Base-by-base conservation (phyloP, 2,797 vertebrate genomes). In the Natrix natrix region DNA sequence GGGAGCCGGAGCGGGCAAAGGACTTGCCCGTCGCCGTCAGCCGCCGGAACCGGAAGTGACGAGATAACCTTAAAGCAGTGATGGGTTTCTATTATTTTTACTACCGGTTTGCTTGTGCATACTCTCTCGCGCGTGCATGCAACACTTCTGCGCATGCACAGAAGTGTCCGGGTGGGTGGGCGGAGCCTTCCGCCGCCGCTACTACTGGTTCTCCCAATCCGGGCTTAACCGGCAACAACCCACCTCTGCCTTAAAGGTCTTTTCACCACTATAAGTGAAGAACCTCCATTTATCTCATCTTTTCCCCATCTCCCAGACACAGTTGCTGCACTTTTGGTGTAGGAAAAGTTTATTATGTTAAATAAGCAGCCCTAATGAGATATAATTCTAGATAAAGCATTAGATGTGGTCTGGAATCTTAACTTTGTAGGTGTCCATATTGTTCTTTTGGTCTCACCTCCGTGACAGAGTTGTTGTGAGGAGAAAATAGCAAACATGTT, bases 401-500 rank as follows among this genome's bases (percentile, higher is more conserved):
- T 92, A 52, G 92, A 54, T 16, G 54, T 55, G 54, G 61, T 28
- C 26, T 90, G 13, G 54, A 20, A 59, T 59, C 37, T 16, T 17
- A 52, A 74, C 13, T 87, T 28, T 4, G 22, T 89, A 52, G 88
- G 14, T 86, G 74, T 61, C 61, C 28, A 32, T 93, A 28, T 90
- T 37, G 4, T 13, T 24, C n/a, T 8, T 17, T 86, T 59, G 3
- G 57, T 57, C 69, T 78, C 12, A 59, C 83, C 61, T 88, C 87
- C 61, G 61, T 93, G 61, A 24, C 89, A 91, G 55, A 26, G 89
- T 69, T 93, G 78, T 90, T 87, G 86, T 93, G 78, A 93, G 83
- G 55, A 59, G 57, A 91, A 87, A 91, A 74, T 87, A 57, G 63
- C 24, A 90, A 87, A 48, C 37, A 14, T 17, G 43, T 43, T 43